These are phyloP conservation scores for Xestoiulus laeticollis DNA, from an alignment of 2,888 invertebrate genomes.

Conservation along the genomic window DNA sequence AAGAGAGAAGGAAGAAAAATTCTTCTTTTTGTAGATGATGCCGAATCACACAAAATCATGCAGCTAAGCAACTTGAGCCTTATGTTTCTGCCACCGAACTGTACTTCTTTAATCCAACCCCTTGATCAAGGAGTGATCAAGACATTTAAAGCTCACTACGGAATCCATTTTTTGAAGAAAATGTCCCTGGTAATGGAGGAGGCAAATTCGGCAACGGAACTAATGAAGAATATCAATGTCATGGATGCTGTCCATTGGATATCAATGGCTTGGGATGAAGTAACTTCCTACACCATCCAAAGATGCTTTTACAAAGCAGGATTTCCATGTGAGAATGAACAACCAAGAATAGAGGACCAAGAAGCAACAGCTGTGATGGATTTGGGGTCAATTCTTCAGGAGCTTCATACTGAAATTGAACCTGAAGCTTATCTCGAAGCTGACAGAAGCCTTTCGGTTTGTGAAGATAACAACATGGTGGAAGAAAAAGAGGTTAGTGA, in stretches of 20 bases:
- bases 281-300: neutral
- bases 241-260: conserved; percentile 34
- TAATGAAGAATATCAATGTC: neutral
- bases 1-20: conserved; percentile 11
- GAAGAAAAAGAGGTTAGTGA: no score
- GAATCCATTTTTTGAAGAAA: conserved; percentile 2
- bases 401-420: neutral
- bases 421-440: neutral
- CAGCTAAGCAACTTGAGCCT: neutral
- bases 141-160: neutral
- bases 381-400: neutral
- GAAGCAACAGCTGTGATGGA: neutral
- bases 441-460: neutral
- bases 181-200: neutral
- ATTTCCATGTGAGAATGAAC: neutral
- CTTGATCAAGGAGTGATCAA: no score
- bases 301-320: neutral
- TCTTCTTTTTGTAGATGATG: neutral
- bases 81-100: neutral
- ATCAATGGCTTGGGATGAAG: neutral
- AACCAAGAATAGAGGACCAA: neutral
- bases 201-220: neutral
- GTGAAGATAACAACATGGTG: neutral
- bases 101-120: neutral
- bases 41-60: neutral